Base-by-base conservation (phyloP, 1,140 invertebrate species). In the Drosophila willistoni region DNA sequence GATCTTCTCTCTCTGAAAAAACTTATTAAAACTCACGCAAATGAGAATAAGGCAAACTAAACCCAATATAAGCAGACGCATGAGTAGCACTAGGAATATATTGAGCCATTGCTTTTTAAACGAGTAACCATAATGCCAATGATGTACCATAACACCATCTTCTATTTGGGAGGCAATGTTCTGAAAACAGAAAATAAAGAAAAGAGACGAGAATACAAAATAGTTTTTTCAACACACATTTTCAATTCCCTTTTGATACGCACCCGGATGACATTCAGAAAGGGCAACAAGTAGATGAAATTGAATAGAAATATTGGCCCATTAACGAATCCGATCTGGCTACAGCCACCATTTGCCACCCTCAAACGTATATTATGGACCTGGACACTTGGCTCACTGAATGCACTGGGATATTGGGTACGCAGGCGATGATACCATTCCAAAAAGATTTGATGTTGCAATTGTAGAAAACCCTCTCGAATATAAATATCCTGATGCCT, bases 111-210 rank as follows among this genome's bases (percentile, higher is more conserved):
- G 87, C 0, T 9, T 41, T 1, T 19, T 34, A 47, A 83, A 85
- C 2, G 56, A 42, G 55, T 70, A 85, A 0, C 90, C 90, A 41
- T 91, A 90, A 17, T 85, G 73, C 90, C 85, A 91, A 54, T 91
- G 83, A 76, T 91, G 90, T 3, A 70, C 79, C 71, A 79, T 68
- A 6, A 86, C 79, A 36, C 82, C 78, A 41, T 91, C 83, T 41
- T 78, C 63, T 3, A 74, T 51, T 39, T 90, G 90, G 7, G 56
- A 63, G 1, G 83, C 71, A 17, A 82, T 78, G 19, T 79, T 77
- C 90, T 91, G 19, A 13, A 59, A 41, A 25, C 7, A 29, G 19
- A 22, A 44, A 7, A 3, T 6, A n/a, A 2, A 36, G 25, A 39
- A 4, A 7, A 6, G 6, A 2, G 17, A 19, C 1, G 7, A 22